phyloP scores from a whole-genome alignment of 2,888 invertebrate genomes.

The Enoplolaimus lenunculus region DNA sequence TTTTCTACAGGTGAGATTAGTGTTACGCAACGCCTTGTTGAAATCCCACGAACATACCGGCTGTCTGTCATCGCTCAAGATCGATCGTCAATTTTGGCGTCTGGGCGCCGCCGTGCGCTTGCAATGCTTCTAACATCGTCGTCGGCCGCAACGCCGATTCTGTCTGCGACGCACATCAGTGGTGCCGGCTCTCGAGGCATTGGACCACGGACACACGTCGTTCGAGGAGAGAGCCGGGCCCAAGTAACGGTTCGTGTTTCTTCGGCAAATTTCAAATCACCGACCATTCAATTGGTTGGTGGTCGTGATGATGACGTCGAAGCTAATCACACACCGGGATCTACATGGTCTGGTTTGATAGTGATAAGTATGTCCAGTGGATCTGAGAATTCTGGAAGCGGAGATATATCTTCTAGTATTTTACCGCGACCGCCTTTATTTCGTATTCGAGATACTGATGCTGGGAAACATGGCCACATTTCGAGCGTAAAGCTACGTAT shows the following conservation, averaged over 20 bases:
- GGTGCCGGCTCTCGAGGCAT: too few relatives aligned
- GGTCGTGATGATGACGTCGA: neutral
- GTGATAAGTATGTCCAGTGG: too few relatives aligned
- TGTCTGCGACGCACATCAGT: too few relatives aligned
- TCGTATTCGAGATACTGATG: neutral
- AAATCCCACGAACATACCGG: conserved; percentile 50
- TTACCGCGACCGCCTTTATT: neutral
- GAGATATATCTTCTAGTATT: neutral
- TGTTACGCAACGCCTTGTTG: conserved; percentile 33
- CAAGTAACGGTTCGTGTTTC: neutral
- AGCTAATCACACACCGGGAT: too few relatives aligned
- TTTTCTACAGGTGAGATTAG: too few relatives aligned
- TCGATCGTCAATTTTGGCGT: conserved; percentile 52
- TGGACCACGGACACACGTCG: too few relatives aligned
- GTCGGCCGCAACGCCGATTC: conserved; percentile 25
- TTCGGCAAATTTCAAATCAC: neutral
- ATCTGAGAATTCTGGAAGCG: neutral
- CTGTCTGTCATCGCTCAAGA: conserved; percentile 70
- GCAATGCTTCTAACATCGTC: neutral
- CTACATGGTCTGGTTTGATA: too few relatives aligned
- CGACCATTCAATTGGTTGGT: neutral
- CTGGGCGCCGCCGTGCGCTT: too few relatives aligned
- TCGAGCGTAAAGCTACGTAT: neutral
- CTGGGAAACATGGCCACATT: neutral
- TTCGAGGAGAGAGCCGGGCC: conserved; percentile 39